Conservation (phyloP, 2,797 vertebrate species). For the Lacerta agilis region DNA sequence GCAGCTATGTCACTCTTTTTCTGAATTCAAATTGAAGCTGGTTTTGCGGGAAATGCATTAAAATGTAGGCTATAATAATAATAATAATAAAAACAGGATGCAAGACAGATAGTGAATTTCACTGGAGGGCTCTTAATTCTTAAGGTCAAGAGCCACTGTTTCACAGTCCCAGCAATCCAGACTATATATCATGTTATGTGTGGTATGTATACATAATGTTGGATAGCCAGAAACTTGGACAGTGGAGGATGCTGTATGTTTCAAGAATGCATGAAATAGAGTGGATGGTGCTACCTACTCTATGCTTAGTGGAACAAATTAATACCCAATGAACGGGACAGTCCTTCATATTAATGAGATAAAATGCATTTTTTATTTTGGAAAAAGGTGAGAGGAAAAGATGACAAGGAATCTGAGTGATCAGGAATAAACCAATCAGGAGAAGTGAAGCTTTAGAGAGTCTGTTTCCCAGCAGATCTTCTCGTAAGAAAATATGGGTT, state of each 20-base stretch:
- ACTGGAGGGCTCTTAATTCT: too few species aligned
- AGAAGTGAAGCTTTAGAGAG: conserved; percentile 60
- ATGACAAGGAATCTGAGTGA: conserved; percentile 40
- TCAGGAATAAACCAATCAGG: conserved; percentile 58
- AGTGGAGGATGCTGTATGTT: neutral
- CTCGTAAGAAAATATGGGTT: conserved; percentile 83
- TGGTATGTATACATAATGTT: neutral
- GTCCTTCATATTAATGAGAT: conserved; percentile 47
- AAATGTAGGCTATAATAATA: neutral
- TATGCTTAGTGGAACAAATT: conserved; percentile 22
- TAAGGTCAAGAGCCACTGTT: neutral
- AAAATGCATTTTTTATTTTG: conserved; percentile 29
- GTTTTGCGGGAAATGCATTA: too few species aligned
- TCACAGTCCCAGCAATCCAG: neutral
- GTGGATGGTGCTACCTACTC: conserved; percentile 22
- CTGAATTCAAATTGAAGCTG: too few species aligned
- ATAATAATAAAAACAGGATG: neutral
- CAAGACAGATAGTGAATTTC: conserved; percentile 10
- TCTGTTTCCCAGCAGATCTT: conserved; percentile 74
- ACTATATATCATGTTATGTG: neutral
- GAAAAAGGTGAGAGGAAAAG: conserved; percentile 34
- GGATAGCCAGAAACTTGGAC: conserved; percentile 22
- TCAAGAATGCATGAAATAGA: conserved; percentile 40
- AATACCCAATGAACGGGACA: conserved; percentile 21
- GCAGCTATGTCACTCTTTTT: too few species aligned